Evolutionary conservation across 2,113 vertebrate genomes (phyloP).

Genomic region (Forbesichthys papilliferus): DNA sequence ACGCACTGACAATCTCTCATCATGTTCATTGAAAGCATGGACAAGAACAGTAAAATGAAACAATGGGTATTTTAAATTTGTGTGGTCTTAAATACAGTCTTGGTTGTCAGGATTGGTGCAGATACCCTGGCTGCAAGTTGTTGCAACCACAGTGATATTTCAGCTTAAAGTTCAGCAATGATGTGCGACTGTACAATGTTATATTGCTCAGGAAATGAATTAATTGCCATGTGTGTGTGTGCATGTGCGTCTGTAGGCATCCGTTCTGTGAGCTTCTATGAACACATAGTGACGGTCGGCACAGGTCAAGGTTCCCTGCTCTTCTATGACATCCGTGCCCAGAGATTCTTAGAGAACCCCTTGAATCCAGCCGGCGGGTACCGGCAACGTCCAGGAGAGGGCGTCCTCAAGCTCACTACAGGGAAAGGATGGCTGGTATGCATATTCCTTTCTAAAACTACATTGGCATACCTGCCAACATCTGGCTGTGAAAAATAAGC

Average conservation of each 20-base stretch:
- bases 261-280: constrained; percentile 97
- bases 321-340: constrained; percentile 96
- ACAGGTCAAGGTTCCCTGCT: constrained; percentile 94
- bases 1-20: too few species aligned
- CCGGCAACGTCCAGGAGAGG: constrained; percentile 82
- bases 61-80: too few species aligned
- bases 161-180: too few species aligned
- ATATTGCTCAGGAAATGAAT: too few species aligned
- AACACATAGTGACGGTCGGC: constrained; percentile 97
- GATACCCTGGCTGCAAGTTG: too few species aligned
- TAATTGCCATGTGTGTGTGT: background rate
- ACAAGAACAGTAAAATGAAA: too few species aligned
- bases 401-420: constrained; percentile 90
- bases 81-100: too few species aligned
- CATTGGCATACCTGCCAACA: background rate
- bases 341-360: constrained; percentile 89
- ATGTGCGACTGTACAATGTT: too few species aligned
- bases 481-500: too few species aligned
- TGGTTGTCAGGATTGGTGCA: too few species aligned
- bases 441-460: background rate
- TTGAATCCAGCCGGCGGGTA: constrained; percentile 69
- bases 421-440: constrained; percentile 97
- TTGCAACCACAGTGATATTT: too few species aligned
- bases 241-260: constrained; percentile 79
- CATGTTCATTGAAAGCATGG: too few species aligned